Percentiles rank a stretch among this genome's conserved stretches.
These are phyloP conservation scores for Vesta saturnalis DNA, from an alignment of 2,888 invertebrate genomes.

Conservation along the genomic window DNA sequence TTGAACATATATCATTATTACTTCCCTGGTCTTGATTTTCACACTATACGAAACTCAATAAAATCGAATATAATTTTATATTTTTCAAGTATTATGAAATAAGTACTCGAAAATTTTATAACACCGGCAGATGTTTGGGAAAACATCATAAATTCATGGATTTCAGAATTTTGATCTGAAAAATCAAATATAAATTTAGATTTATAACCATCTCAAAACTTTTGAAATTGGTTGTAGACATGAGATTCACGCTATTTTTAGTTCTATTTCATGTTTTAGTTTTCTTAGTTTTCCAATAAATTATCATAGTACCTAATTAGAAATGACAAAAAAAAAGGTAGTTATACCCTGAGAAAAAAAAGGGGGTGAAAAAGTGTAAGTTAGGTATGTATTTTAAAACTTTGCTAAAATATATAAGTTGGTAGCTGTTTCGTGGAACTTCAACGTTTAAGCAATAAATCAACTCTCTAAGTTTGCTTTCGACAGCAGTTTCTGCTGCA, in stretches of 20 bases:
- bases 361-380: slow-evolving; percentile 24
- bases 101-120: slow-evolving; percentile 41
- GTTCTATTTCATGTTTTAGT: background rate
- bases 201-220: slow-evolving; percentile 44
- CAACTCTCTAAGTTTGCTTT: slow-evolving; percentile 41
- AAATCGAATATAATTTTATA: slow-evolving; percentile 31
- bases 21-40: slow-evolving; percentile 44
- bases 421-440: slow-evolving; percentile 39
- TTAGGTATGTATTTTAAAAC: slow-evolving; percentile 33
- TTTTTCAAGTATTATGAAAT: slow-evolving; percentile 24
- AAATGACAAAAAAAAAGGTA: slow-evolving; percentile 29
- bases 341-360: slow-evolving; percentile 14
- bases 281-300: background rate
- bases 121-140: slow-evolving; percentile 45
- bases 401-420: slow-evolving; percentile 40
- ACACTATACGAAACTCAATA: slow-evolving; percentile 29
- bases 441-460: slow-evolving; percentile 40
- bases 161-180: slow-evolving; percentile 44
- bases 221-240: slow-evolving; percentile 36
- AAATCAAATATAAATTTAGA: slow-evolving; percentile 50
- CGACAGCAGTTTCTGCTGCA: slow-evolving; percentile 42
- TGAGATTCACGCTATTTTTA: too few relatives aligned
- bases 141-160: slow-evolving; percentile 50
- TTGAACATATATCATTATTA: slow-evolving; percentile 50
- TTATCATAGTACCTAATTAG: slow-evolving; percentile 28